Conservation (phyloP, 2,797 vertebrate species). For the Ceryle rudis region DNA sequence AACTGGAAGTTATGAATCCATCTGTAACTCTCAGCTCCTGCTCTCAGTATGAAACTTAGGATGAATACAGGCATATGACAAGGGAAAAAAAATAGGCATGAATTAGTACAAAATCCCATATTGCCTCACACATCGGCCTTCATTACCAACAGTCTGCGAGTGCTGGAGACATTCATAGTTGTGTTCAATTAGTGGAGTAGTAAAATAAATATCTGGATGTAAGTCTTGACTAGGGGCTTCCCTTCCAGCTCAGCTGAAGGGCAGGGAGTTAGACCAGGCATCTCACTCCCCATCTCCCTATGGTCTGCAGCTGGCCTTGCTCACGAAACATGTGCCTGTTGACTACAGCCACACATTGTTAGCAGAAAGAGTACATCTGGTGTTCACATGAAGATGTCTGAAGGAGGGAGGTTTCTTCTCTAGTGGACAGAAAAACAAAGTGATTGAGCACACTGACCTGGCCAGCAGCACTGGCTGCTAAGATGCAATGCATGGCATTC, state of each 20-base stretch:
- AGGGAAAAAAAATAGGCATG: neutral
- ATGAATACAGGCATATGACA: neutral
- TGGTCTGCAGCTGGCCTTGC: neutral
- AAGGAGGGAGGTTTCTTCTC: neutral
- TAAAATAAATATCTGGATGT: neutral
- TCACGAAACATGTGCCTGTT: neutral
- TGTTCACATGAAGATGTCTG: neutral
- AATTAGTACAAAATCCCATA: neutral
- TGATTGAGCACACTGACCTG: neutral
- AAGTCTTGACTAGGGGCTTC: neutral
- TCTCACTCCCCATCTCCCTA: neutral
- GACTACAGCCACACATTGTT: neutral
- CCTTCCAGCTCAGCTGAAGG: neutral
- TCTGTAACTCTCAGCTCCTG: neutral
- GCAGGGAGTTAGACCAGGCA: neutral
- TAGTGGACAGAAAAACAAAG: neutral
- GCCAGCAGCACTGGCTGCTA: rapidly evolving
- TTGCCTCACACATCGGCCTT: neutral
- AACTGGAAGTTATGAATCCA: neutral
- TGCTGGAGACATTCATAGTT: neutral
- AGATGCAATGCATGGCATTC: rapidly evolving
- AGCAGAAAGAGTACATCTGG: neutral
- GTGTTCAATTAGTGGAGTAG: neutral
- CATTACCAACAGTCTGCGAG: neutral
- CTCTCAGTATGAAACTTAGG: neutral